Base-by-base conservation (phyloP, 2,888 invertebrate species). In the Rhingia rostrata region DNA sequence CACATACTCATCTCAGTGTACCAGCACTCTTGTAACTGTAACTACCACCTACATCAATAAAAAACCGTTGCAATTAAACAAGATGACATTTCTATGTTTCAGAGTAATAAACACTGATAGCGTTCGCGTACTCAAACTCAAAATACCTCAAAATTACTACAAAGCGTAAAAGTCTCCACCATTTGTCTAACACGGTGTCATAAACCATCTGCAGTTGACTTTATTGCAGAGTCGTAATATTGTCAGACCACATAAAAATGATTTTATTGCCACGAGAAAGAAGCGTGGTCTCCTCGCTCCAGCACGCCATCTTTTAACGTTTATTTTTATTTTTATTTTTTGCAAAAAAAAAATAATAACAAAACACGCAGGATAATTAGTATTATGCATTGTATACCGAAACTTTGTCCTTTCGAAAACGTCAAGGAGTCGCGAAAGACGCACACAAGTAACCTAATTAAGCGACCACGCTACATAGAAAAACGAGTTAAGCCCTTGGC, bases 121-220 rank as follows among this genome's bases (percentile, higher is more conserved):
- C 74, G 49, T 22, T 22, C 45, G 72, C 60, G 49, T 12, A 64
- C 74, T 79, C 58, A 54, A 58, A 49, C 66, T 49, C 49, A 56
- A 70, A 73, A 60, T 51, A 53, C 30, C 35, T 53, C 14, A 79
- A 79, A 80, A 80, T 64, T 74, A 69, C 53, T 54, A 64, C 22
- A 74, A 64, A 74, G 61, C 53, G 12, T 64, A 51, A 74, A 45
- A 64, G 53, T 39, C 51, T 7, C 64, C 37, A 4, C 58, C 56
- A 79, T 74, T 79, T 74, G 74, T 82, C 63, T 75, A 84, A 74
- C 74, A 54, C 72, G 64, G 53, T 61, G 70, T 70, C 80, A 74
- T 84, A 84, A 84, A 84, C 79, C 80, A 80, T 84, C 84, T 84
- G 84, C 80, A 84, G 74, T 70, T 69, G 84, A 70, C 74, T 84